Evolutionary conservation across 2,113 vertebrate genomes (phyloP).

Genomic region (Girardinichthys multiradiatus): DNA sequence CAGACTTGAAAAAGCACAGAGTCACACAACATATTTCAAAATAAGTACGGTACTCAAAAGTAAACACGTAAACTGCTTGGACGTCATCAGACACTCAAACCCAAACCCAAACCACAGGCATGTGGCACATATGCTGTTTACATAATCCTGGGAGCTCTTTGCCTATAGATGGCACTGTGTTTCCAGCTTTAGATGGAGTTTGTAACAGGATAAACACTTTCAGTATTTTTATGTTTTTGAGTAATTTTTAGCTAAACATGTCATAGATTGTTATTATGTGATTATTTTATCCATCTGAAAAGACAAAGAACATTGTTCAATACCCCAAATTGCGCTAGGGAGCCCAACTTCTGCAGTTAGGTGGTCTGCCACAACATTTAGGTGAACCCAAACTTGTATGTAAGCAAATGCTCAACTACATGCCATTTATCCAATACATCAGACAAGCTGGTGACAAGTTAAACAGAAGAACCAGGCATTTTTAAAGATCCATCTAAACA

Average conservation of each 20-base stretch:
- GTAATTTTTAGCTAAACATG: too few relatives aligned
- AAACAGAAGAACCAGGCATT: neutral
- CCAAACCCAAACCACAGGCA: constrained; percentile 18
- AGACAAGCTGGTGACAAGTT: neutral
- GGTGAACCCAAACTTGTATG: neutral
- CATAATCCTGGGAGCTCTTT: neutral
- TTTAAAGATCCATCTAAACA: neutral
- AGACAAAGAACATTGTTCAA: neutral
- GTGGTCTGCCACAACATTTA: neutral
- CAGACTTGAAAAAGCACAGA: constrained; percentile 18
- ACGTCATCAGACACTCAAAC: constrained; percentile 6
- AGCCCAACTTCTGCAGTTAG: neutral
- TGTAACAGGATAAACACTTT: neutral
- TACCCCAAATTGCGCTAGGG: neutral
- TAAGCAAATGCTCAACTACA: neutral
- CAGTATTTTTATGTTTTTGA: neutral
- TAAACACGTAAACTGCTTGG: constrained; percentile 1
- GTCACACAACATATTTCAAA: constrained; percentile 18
- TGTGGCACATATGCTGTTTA: constrained; percentile 16
- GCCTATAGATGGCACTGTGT: constrained; percentile 9
- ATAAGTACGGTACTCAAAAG: constrained; percentile 9
- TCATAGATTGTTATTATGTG: neutral
- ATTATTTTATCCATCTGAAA: neutral
- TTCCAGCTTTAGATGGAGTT: neutral
- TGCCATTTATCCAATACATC: neutral